Evolutionary conservation across 2,888 invertebrate genomes (phyloP), one percentile per base, ranked within the genome.

Genomic region (Temnothorax rugatulus): DNA sequence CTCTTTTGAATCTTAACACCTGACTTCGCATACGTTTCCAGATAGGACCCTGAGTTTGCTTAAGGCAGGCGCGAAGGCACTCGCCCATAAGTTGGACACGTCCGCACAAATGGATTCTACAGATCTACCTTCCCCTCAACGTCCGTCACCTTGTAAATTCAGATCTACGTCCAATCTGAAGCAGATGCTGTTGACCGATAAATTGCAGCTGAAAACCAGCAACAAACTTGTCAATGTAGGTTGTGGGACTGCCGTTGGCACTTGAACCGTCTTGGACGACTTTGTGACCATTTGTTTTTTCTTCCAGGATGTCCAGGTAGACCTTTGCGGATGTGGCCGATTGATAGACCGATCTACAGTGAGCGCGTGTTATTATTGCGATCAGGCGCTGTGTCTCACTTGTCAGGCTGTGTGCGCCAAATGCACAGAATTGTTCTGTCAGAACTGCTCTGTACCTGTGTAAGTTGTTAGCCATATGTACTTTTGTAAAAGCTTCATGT

Each of bases 351-450:
- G 87, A 29, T 77, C 38, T 44, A 86, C 73, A 57, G 68, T 82
- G 29, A 91, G 66, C 9, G 90, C 91, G 87, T 93, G 93, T 69
- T 91, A 88, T 52, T 93, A 92, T 21, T 93, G 93, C 59, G 92
- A 93, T 86, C 90, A 93, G 81, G 79, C 89, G 68, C 89, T 92
- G 52, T 93, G 93, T 79, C 66, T 84, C 8, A 87, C 83, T 59
- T 93, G 93, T 59, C 76, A 92, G 18, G 85, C 82, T 25, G 84
- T 91, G 29, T 93, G 93, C 15, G 66, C 74, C 15, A 88, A 87
- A 59, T 93, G 93, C 38, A 82, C 74, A 7, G 93, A 93, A 84
- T 66, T 73, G 29, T 94, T 92, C 74, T 93, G 93, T 69, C 88
- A 91, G 69, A 92, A 91, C 83, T 93, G 93, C 79, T 91, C 89